Conservation (phyloP, 2,113 vertebrate genomes). For the Beaufortia kweichowensis region DNA sequence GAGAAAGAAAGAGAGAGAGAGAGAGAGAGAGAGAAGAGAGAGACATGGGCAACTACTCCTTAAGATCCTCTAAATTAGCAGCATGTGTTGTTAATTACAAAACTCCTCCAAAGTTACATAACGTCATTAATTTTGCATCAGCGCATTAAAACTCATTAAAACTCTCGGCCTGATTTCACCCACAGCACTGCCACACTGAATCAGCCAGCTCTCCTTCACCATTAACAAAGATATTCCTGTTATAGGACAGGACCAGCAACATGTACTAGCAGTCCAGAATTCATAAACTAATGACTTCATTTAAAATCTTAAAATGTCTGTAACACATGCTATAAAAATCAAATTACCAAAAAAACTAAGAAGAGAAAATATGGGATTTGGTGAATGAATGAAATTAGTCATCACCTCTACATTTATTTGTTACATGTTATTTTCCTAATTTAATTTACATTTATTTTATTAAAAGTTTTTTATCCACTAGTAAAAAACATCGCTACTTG, state of each 20-base stretch:
- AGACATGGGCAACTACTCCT: slow-evolving; percentile 60
- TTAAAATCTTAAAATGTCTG: background rate
- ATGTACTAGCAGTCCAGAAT: background rate
- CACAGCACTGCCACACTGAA: slow-evolving; percentile 33
- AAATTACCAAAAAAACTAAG: background rate
- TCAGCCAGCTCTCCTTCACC: slow-evolving; percentile 5
- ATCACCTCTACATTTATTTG: no score
- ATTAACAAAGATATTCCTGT: background rate
- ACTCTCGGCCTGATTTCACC: slow-evolving; percentile 57
- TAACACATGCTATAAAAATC: background rate
- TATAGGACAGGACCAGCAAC: background rate
- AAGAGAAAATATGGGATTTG: background rate
- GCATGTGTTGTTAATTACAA: slow-evolving; percentile 72
- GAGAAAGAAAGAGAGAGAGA: slow-evolving; percentile 16
- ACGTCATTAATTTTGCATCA: slow-evolving; percentile 69
- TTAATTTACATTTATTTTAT: no score
- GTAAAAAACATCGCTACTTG: no score
- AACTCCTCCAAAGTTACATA: slow-evolving; percentile 70
- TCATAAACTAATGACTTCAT: background rate
- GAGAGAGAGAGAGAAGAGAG: slow-evolving; percentile 30
- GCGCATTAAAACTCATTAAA: slow-evolving; percentile 64
- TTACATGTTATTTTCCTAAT: no score
- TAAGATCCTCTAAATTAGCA: slow-evolving; percentile 63
- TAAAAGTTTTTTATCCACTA: no score
- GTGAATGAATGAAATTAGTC: no score